phyloP scores from a whole-genome alignment of 2,888 invertebrate species.

The Dione vanillae region DNA sequence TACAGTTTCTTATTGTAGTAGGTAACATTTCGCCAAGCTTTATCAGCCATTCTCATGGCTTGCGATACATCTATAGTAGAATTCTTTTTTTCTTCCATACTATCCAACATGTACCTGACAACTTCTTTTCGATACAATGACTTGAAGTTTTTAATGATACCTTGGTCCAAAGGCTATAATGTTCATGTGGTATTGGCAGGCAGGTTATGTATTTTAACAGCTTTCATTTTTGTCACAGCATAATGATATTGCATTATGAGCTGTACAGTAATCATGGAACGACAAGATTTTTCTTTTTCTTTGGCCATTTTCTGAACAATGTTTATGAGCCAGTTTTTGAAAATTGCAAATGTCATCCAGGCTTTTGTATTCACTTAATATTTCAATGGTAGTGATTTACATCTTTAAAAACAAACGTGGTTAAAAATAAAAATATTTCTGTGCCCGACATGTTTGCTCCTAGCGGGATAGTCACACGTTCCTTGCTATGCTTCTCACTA shows the following conservation, averaged over 20 bases:
- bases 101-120: not conserved
- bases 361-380: slow-evolving; percentile 43
- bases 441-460: slow-evolving; percentile 44
- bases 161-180: slow-evolving; percentile 41
- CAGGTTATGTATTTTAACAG: slow-evolving; percentile 34
- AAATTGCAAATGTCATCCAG: slow-evolving; percentile 40
- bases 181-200: slow-evolving; percentile 39
- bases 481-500: slow-evolving; percentile 46
- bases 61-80: not conserved
- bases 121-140: not conserved
- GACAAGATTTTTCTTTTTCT: slow-evolving; percentile 39
- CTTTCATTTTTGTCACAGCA: slow-evolving; percentile 34
- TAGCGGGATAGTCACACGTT: slow-evolving; percentile 44
- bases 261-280: slow-evolving; percentile 34
- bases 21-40: not conserved
- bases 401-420: slow-evolving; percentile 46
- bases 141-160: slow-evolving; percentile 43
- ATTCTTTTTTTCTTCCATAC: not conserved
- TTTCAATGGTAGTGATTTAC: slow-evolving; percentile 39
- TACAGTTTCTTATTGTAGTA: slow-evolving; percentile 5
- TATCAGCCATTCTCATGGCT: not conserved
- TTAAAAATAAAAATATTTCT: slow-evolving; percentile 45
- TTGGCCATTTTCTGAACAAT: slow-evolving; percentile 34
- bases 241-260: slow-evolving; percentile 25
- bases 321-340: slow-evolving; percentile 35